Evolutionary conservation across 2,113 vertebrate species (phyloP).

Genomic region (Chrysochloris asiatica): DNA sequence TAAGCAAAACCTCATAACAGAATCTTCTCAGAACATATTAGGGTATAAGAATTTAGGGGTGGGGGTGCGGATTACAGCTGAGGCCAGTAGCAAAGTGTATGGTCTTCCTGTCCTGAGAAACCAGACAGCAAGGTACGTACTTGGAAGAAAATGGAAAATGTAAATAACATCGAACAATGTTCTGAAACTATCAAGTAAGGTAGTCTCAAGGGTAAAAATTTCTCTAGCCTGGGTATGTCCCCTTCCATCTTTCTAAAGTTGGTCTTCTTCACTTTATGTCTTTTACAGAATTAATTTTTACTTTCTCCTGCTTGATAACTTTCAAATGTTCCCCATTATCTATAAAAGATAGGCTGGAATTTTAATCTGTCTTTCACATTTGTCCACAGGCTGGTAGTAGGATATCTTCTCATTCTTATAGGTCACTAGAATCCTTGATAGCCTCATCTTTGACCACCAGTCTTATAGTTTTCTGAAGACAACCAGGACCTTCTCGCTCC

Average conservation of each 20-base stretch:
- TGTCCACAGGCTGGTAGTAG: neutral
- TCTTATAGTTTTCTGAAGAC: neutral
- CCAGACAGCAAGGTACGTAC: neutral
- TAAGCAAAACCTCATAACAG: neutral
- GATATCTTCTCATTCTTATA: neutral
- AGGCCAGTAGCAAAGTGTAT: neutral
- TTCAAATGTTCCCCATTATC: neutral
- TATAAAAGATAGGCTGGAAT: neutral
- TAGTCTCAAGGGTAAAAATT: neutral
- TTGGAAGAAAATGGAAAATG: neutral
- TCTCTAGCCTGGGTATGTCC: neutral
- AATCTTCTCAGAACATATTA: neutral
- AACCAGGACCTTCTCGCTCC: no score
- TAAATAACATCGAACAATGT: neutral
- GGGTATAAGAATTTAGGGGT: neutral
- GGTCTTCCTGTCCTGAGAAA: neutral
- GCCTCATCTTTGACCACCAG: rapidly evolving
- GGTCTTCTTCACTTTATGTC: neutral
- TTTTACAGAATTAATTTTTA: neutral
- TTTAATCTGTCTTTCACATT: neutral
- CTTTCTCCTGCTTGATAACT: neutral
- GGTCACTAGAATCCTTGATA: neutral
- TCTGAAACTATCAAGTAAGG: neutral
- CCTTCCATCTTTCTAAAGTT: neutral
- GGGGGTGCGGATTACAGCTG: no score